These are phyloP conservation scores for Polypterus bichir DNA, from an alignment of 2,113 vertebrate species.

Conservation along the genomic window DNA sequence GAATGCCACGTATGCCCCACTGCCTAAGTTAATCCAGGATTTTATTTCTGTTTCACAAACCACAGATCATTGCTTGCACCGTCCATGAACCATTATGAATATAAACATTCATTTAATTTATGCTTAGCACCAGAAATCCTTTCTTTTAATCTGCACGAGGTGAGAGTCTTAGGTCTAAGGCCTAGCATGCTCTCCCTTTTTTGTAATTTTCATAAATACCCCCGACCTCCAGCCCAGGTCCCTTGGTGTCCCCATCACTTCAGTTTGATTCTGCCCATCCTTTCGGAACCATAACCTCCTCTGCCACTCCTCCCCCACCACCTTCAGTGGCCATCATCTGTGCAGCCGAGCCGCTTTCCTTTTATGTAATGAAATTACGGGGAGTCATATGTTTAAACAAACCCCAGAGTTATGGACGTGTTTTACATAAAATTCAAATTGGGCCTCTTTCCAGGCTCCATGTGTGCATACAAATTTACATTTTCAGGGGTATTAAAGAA, in stretches of 20 bases:
- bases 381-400: constrained; percentile 39
- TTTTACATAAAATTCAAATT: constrained; percentile 66
- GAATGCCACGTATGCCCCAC: too few relatives aligned
- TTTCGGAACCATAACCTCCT: constrained; percentile 5
- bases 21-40: background rate
- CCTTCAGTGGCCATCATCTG: constrained; percentile 11
- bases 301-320: constrained; percentile 30
- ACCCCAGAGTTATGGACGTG: constrained; percentile 44
- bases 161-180: constrained; percentile 21
- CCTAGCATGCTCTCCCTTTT: constrained; percentile 23
- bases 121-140: constrained; percentile 28
- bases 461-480: constrained; percentile 54
- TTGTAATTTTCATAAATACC: constrained; percentile 35
- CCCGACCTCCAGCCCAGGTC: background rate
- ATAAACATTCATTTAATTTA: constrained; percentile 29
- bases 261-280: constrained; percentile 40
- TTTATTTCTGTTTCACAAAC: constrained; percentile 17
- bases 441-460: constrained; percentile 38
- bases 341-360: constrained; percentile 30
- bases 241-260: constrained; percentile 10
- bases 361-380: constrained; percentile 65
- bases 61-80: constrained; percentile 6
- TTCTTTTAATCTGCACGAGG: constrained; percentile 16
- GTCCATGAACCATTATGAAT: constrained; percentile 33
- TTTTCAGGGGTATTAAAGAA: constrained; percentile 69